Evolutionary conservation across 2,797 vertebrate genomes (phyloP), one percentile per base, ranked within the genome.

Genomic region (Babyrousa celebensis): DNA sequence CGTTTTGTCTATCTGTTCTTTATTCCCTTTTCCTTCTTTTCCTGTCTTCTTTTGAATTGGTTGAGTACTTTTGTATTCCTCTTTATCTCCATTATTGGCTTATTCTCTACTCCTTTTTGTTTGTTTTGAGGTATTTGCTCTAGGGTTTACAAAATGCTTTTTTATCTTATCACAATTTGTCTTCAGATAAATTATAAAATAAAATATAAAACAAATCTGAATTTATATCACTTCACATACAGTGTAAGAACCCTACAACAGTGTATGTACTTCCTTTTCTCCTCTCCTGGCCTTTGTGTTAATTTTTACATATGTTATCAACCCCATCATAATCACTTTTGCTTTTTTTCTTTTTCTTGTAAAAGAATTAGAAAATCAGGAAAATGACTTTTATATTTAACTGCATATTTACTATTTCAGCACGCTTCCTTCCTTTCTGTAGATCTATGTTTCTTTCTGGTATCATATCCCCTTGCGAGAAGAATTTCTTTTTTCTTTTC

Each of bases 361-460:
- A 82, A 89, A 78, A 62, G 6, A 94, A 62, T 67, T 75, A 43
- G 70, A 78, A 85, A 84, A 58, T 82, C 78, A 48, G 48, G 75
- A 85, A 87, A 75, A 86, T 60, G 20, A 56, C 12, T 90, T 74
- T 68, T 40, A 54, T 78, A 78, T 62, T 95, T 94, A 91, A 62
- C 63, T 21, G 3, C 17, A 23, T 78, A 43, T 87, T 68, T 77
- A 70, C 16, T 54, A 65, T 65, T 88, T 88, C 11, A 48, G 62
- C 21, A 20, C 25, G 62, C 77, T 79, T 91, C 25, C 12, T 74
- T 83, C 71, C 54, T 92, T 94, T 86, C 62, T 82, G n/a, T 65
- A 40, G 27, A 68, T 90, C 74, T 68, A 62, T 67, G 10, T 72
- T 83, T 92, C 79, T 83, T 97, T 82, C 90, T 68, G 15, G 29